phyloP scores from a whole-genome alignment of 2,797 vertebrate species.

The Clarias laeviceps region DNA sequence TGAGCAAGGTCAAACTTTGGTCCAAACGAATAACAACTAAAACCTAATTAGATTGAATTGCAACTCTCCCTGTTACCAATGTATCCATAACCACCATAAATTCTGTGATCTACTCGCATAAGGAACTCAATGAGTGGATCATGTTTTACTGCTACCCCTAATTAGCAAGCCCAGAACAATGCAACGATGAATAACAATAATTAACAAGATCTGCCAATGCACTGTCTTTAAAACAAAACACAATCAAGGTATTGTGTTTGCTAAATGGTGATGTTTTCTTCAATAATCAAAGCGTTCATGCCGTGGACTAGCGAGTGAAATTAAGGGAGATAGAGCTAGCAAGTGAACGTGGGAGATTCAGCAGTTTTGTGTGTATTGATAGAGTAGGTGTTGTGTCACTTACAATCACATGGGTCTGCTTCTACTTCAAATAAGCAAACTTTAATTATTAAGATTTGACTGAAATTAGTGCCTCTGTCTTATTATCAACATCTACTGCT shows the following conservation, averaged over 20 bases:
- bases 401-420: neutral
- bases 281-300: neutral
- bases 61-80: slow-evolving; percentile 18
- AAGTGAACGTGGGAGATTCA: neutral
- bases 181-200: slow-evolving; percentile 4
- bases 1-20: neutral
- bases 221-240: slow-evolving; percentile 38
- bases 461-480: neutral
- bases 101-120: neutral
- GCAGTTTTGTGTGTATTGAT: neutral
- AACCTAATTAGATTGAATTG: neutral
- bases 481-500: neutral
- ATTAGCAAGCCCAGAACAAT: slow-evolving; percentile 13
- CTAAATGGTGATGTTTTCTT: slow-evolving; percentile 5
- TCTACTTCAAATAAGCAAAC: neutral
- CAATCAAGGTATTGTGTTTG: slow-evolving; percentile 29
- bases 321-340: slow-evolving; percentile 16
- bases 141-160: neutral
- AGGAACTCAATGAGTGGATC: slow-evolving; percentile 20
- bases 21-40: neutral
- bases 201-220: slow-evolving; percentile 27
- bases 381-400: neutral
- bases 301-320: neutral
- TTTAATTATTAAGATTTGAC: neutral
- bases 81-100: neutral